Base-by-base conservation (phyloP, 2,797 vertebrate species). In the Parotocinclus haroldoi region DNA sequence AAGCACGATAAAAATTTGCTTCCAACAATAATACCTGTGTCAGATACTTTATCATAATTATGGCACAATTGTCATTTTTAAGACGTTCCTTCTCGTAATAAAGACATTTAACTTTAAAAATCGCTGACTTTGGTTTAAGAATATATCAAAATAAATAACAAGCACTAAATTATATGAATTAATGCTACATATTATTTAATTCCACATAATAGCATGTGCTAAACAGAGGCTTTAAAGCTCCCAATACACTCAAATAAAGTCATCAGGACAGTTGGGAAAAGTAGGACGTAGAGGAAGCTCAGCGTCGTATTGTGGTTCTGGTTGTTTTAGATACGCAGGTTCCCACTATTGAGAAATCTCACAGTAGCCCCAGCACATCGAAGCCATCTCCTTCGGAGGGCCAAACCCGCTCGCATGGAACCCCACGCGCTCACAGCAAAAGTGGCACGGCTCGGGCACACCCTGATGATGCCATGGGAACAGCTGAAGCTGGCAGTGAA, bases 281-380 rank as follows among this genome's bases (percentile, higher is more conserved):
- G 27, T 5, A 27, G 27, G 27, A 27, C 2, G 27, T 27, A 27
- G 27, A 27, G 27, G 75, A 72, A 50, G 14, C 55, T 79, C 52
- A 68, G 74, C 78, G 78, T 80, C 66, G 76, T 90, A 87, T 88
- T 89, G 77, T 87, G 88, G 82, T 89, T 90, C 66, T 89, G 87
- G 79, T 90, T 91, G 87, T 91, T 91, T 88, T 94, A 96, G 97
- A 98, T 83, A 96, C 90, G 90, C 95, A 96, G 90, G 89, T 94
- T 72, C 92, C 96, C 85, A 91, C 95, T 86, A 95, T 97, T 87
- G 96, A 98, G 91, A 98, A 98, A 93, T 98, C 94, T 84, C 95
- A 96, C 86, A 98, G 96, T 92, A 99, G 94, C 77, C 96, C 97
- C 40, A 93, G 92, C 83, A 95, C 95, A 66, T 95, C 96, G 84